phyloP scores from a whole-genome alignment of 2,113 vertebrate genomes.

The Cochlearius cochlearius region DNA sequence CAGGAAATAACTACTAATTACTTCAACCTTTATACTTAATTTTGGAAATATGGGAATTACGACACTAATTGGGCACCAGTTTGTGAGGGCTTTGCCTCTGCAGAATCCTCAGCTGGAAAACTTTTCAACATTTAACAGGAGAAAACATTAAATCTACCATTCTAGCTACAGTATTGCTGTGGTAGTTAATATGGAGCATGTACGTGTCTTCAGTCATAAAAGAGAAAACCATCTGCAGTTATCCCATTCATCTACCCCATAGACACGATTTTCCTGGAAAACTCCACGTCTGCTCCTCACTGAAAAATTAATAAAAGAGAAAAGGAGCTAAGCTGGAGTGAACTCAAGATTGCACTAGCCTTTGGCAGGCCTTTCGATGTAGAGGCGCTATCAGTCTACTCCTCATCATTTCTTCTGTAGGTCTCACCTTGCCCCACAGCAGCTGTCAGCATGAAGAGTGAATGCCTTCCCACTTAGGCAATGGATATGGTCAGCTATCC shows the following conservation, averaged over 20 bases:
- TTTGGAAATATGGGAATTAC: background rate
- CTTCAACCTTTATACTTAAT: constrained; percentile 17
- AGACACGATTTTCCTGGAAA: background rate
- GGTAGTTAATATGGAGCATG: background rate
- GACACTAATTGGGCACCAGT: background rate
- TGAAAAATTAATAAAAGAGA: background rate
- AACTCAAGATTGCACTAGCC: background rate
- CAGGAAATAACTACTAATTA: constrained; percentile 39
- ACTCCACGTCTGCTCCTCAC: background rate
- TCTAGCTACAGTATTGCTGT: background rate
- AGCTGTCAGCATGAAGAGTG: background rate
- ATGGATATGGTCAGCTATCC: background rate
- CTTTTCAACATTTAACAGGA: background rate
- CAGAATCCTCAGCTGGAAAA: background rate
- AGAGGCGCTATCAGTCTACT: background rate
- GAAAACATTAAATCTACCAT: background rate
- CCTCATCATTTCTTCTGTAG: background rate
- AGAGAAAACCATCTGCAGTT: background rate
- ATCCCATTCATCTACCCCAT: background rate
- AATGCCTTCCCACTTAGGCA: background rate
- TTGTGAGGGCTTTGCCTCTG: background rate
- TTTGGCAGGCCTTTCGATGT: background rate
- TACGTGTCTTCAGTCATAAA: background rate
- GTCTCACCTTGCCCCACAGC: background rate
- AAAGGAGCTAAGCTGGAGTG: background rate